Evolutionary conservation across 2,113 vertebrate species (phyloP), one percentile per base, ranked within the genome.

Genomic region (Sterna hirundo): DNA sequence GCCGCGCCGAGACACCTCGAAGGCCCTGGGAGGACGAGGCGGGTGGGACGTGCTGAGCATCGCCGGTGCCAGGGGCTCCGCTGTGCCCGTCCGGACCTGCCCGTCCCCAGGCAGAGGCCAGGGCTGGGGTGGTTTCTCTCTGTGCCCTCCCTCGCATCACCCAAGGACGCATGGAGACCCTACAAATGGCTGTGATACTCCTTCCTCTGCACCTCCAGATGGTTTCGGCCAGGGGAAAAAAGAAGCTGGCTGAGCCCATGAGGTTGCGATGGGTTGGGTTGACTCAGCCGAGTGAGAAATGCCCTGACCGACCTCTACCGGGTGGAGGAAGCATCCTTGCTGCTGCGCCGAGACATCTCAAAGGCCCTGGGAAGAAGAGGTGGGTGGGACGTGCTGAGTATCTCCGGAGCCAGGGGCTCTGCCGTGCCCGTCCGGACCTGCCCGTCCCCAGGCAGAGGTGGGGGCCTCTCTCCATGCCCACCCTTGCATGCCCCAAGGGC

Each of bases 151-250:
- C 38, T n/a, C 4, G 34, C 25, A 6, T 2, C 30, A 20, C 27
- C 38, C 21, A 21, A 32, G 38, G 70, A 26, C 62, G 16, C 17
- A 8, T 2, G 10, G 16, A 29, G 42, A 34, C n/a, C n/a, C 32
- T n/a, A 5, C 17, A 8, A 6, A 32, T 1, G 3, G 15, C 44
- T 15, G 22, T 1, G 32, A 32, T 3, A 1, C 15, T 46, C 1
- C 0, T 46, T 80, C 57, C 69, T 61, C 30, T 29, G 13, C 10
- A 9, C 6, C 75, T 61, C 46, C 1, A 25, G 75, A 4, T 16
- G 70, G 58, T 32, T 77, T 61, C 51, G 46, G 25, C 11, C 1
- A 25, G 3, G 34, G 55, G 36, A 19, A 65, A 14, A 44, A 40
- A 32, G 40, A 26, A 47, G 30, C 38, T 42, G 57, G 20, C 12